Conservation (phyloP, 2,113 vertebrate genomes). For the Trinectes maculatus region DNA sequence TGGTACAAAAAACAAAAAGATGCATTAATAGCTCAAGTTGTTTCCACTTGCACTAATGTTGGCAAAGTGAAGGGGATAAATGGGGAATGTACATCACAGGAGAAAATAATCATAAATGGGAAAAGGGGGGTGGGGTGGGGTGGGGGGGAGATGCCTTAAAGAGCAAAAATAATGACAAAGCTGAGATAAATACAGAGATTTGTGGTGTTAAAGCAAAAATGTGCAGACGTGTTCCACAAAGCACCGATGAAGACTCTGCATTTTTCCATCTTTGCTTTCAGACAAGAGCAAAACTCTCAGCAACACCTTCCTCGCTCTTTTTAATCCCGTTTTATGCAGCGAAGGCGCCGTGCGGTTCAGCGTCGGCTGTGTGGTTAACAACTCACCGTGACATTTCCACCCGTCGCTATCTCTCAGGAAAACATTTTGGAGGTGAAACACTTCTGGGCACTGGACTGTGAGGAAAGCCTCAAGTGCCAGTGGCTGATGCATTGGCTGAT, state of each 20-base stretch:
- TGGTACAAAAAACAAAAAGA: too few relatives aligned
- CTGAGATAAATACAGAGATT: background rate
- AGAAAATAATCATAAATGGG: background rate
- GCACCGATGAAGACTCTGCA: too few relatives aligned
- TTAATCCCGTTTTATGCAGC: slow-evolving; percentile 3
- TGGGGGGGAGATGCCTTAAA: too few relatives aligned
- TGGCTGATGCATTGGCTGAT: slow-evolving; percentile 50
- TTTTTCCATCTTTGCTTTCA: background rate
- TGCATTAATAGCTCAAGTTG: too few relatives aligned
- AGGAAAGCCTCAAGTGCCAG: slow-evolving; percentile 39
- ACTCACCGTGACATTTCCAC: slow-evolving; percentile 36
- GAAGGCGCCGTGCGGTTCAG: background rate
- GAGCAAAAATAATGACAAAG: too few relatives aligned
- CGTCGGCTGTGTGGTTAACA: too few relatives aligned
- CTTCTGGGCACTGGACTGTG: slow-evolving; percentile 25
- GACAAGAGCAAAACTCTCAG: background rate
- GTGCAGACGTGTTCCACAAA: too few relatives aligned
- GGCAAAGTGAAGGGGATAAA: too few relatives aligned
- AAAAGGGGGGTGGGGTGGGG: too few relatives aligned
- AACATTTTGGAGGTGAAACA: slow-evolving; percentile 27
- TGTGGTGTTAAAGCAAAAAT: background rate
- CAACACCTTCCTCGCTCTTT: background rate
- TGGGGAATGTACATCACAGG: too few relatives aligned
- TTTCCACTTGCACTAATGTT: too few relatives aligned
- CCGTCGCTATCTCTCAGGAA: slow-evolving; percentile 30